Evolutionary conservation across 2,888 invertebrate genomes (phyloP), one percentile per base, ranked within the genome.

Genomic region (Apeira syringaria): DNA sequence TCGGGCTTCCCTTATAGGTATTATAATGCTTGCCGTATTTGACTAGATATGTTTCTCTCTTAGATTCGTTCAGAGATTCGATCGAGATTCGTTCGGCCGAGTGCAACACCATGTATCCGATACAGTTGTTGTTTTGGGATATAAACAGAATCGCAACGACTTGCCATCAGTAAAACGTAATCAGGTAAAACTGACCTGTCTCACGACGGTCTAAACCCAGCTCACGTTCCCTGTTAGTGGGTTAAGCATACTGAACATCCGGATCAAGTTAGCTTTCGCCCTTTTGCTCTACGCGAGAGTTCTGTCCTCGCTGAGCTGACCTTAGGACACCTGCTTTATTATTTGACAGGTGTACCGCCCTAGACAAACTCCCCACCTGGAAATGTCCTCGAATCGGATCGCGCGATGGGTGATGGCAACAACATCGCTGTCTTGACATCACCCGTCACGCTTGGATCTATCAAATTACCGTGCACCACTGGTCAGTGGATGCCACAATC

Each of bases 261-360:
- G 86, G 91, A 92, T 92, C 92, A 92, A 92, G 91, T 85, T 86
- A 91, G 92, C 92, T 83, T 92, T 92, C 92, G 90, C 91, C 91
- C 92, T 92, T 93, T 92, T 93, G 89, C 92, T 93, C 93, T 87
- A 93, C 91, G 91, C 84, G 91, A 92, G 92, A 92, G 93, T 93
- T 93, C 92, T 91, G 92, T 92, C 91, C 92, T 91, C 86, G 74
- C 87, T 90, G 91, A 91, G 91, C 90, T 87, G 79, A 7, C 76
- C 90, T 91, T 92, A 39, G 90, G 91, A 92, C 91, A 20, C 20
- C 20, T 20, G 20, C 20, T 91, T 92, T 92, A 91, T 90, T 84
- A 71, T 92, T 92, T 91, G 90, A 91, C 91, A 91, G 92, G 90
- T 92, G 91, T 91, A 91, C 91, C 91, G 91, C 92, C 91, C 91